A percentile compares a stretch with the other conserved stretches of the same genome.
Conservation (phyloP, 2,797 vertebrate species). For the Masticophis lateralis region DNA sequence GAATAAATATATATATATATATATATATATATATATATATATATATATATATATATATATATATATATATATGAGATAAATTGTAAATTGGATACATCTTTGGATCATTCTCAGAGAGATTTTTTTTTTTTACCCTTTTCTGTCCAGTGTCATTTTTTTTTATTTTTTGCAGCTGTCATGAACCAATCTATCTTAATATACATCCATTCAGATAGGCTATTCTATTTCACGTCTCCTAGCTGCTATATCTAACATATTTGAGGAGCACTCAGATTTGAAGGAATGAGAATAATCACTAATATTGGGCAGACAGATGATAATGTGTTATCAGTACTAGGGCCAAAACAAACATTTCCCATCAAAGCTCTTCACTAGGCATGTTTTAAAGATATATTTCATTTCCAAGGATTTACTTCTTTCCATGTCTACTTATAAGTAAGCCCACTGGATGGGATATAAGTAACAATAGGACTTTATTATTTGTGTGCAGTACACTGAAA, state of each 20-base stretch:
- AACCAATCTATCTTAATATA: neutral
- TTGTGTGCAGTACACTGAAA: slow-evolving; percentile 30
- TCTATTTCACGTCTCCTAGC: neutral
- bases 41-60: no score
- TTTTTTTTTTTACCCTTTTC: neutral
- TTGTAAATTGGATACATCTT: neutral
- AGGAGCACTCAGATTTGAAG: neutral
- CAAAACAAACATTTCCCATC: slow-evolving; percentile 35
- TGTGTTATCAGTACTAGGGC: neutral
- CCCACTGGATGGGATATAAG: neutral
- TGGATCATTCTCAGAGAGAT: neutral
- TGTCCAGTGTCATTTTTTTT: neutral
- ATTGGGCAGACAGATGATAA: neutral
- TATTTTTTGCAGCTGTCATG: neutral
- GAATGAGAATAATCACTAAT: neutral
- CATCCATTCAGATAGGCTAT: neutral
- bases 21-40: no score
- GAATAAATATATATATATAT: no score
- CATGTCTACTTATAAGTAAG: neutral
- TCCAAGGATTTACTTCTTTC: neutral
- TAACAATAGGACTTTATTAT: neutral
- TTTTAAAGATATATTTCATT: slow-evolving; percentile 37
- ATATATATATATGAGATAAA: no score
- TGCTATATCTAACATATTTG: neutral
- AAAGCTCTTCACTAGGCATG: neutral